Evolutionary conservation across 2,888 invertebrate genomes (phyloP).

Genomic region (Eudemis profundana): DNA sequence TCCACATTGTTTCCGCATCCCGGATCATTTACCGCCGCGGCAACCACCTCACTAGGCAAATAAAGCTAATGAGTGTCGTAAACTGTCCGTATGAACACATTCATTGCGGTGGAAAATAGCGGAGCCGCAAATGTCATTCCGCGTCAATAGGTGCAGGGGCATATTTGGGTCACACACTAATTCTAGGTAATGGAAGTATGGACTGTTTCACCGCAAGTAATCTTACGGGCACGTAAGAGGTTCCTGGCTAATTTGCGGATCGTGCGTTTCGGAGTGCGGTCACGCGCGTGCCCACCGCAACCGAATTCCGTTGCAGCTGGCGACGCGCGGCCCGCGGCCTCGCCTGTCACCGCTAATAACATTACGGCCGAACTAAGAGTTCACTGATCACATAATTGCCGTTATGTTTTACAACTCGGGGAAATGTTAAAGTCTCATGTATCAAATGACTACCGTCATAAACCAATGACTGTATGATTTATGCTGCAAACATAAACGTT

Average conservation of each 20-base stretch:
- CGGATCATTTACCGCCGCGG: constrained; percentile 56
- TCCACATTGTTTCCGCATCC: constrained; percentile 54
- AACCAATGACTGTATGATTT: constrained; percentile 19
- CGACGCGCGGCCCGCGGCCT: constrained; percentile 54
- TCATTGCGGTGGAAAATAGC: constrained; percentile 75
- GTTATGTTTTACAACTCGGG: constrained; percentile 41
- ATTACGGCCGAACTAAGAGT: constrained; percentile 42
- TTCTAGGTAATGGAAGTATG: constrained; percentile 72
- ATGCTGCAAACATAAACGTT: constrained; percentile 21
- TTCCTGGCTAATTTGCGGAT: constrained; percentile 75
- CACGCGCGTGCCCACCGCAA: constrained; percentile 70
- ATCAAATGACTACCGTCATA: constrained; percentile 40
- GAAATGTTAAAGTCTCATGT: constrained; percentile 27
- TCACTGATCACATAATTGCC: constrained; percentile 51
- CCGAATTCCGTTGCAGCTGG: constrained; percentile 70
- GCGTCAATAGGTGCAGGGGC: constrained; percentile 68
- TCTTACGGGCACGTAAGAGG: constrained; percentile 68
- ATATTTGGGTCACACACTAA: constrained; percentile 79
- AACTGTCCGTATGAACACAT: constrained; percentile 63
- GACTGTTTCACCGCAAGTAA: constrained; percentile 77
- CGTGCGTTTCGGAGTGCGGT: constrained; percentile 77
- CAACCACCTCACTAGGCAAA: constrained; percentile 63
- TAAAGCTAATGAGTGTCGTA: constrained; percentile 66
- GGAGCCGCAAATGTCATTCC: constrained; percentile 75
- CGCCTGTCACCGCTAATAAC: constrained; percentile 34